Conservation (phyloP, 1,140 invertebrate species). For the Luehdorfia chinensis region DNA sequence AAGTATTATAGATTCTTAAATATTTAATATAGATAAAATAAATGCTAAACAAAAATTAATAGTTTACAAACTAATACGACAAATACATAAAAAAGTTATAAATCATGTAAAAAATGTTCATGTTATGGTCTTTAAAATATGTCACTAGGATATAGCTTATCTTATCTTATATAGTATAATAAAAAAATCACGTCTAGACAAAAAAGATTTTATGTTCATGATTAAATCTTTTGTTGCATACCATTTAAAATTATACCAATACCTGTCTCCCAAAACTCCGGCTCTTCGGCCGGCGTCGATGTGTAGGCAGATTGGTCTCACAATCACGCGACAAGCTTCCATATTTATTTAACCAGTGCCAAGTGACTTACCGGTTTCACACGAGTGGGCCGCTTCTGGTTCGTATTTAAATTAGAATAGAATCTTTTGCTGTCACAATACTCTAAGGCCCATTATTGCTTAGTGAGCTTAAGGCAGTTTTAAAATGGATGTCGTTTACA, state of each 20-base stretch:
- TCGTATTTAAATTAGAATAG: constrained; percentile 64
- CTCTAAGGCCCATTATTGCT: constrained; percentile 18
- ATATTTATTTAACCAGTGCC: constrained; percentile 69
- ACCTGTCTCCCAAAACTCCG: constrained; percentile 15
- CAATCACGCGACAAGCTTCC: constrained; percentile 65
- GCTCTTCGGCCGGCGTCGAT: constrained; percentile 16
- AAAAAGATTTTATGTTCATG: neutral
- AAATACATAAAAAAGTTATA: too few relatives aligned
- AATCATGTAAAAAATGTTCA: too few relatives aligned
- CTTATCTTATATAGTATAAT: too few relatives aligned
- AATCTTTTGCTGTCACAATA: constrained; percentile 38
- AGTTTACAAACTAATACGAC: too few relatives aligned
- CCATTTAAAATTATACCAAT: constrained; percentile 5
- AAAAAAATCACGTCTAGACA: too few relatives aligned
- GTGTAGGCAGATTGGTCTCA: constrained; percentile 71
- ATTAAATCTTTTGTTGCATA: constrained; percentile 4
- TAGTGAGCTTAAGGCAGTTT: too few relatives aligned
- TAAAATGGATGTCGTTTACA: too few relatives aligned
- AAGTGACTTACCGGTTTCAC: constrained; percentile 68
- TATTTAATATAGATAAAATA: too few relatives aligned
- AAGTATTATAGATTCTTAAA: too few relatives aligned
- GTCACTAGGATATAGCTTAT: too few relatives aligned
- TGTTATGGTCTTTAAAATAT: too few relatives aligned
- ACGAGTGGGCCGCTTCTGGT: constrained; percentile 62
- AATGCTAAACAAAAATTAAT: too few relatives aligned